Base-by-base conservation (phyloP, 2,888 invertebrate species). In the Enchytraeus crypticus region DNA sequence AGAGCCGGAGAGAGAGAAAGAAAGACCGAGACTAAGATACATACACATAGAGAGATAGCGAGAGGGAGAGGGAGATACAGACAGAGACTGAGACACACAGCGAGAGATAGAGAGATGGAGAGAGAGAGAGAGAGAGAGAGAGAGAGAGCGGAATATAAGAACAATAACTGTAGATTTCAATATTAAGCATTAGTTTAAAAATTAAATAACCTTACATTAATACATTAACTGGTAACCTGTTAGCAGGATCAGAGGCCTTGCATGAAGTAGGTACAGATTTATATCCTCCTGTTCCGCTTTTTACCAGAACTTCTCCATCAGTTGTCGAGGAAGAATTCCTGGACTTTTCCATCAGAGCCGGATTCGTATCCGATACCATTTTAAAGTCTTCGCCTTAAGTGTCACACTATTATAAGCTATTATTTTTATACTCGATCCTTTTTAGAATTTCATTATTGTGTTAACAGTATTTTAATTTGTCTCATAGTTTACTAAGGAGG, bases 101-200 rank as follows among this genome's bases (percentile, higher is more conserved):
- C 61, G 59, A 59, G 59, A 59, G 59, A 59, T 33, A 59, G 59
- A 60, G 59, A 59, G 59, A 59, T 60, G 61, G 59, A 60, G 59
- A 59, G 59, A 60, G 59, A 59, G 51, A 49, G 51, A 49, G 51
- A 49, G 51, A 49, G 51, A 49, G 14, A 43, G 43, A 43, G 14
- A 43, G 43, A 43, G 14, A 43, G 43, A 43, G 14, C 11, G 43
- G n/a, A 11, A 43, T 11, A 43, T n/a, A 43, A n/a, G n/a, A 11
- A 43, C 11, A 43, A 11, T 14, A 43, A 43, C 11, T 43, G n/a
- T 43, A 43, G n/a, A 43, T 43, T 14, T 43, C 11, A 43, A 43
- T 43, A 14, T 43, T 14, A 14, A 43, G 11, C n/a, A 14, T 14
- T 43, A 43, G 11, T 43, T 43, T 14, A 43, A 43, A n/a, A 43